A percentile compares a stretch with the other conserved stretches of the same genome.
These are phyloP conservation scores for Pristionchus fissidentatus DNA, from an alignment of 2,888 invertebrate genomes.

Conservation along the genomic window DNA sequence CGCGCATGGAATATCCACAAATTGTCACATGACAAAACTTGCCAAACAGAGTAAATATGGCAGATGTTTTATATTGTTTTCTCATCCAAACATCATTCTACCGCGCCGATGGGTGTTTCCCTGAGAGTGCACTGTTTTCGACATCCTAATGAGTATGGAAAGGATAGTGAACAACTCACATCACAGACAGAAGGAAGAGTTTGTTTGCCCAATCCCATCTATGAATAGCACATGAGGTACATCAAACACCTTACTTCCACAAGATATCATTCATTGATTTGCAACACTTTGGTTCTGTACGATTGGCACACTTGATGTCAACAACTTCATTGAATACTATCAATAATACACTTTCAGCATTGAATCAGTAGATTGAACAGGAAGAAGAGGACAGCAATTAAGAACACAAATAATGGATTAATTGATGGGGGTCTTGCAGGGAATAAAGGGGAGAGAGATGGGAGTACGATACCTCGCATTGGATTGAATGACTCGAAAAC, in stretches of 20 bases:
- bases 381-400: neutral
- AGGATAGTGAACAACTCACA: neutral
- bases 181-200: neutral
- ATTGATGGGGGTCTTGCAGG: neutral
- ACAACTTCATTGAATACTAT: neutral
- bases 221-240: neutral
- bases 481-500: conserved; percentile 40
- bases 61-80: too few relatives aligned
- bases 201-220: conserved; percentile 26
- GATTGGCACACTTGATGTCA: neutral
- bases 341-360: conserved; percentile 13
- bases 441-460: conserved; percentile 10
- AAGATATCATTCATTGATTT: neutral
- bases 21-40: too few relatives aligned
- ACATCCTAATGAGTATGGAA: too few relatives aligned
- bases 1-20: too few relatives aligned
- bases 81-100: too few relatives aligned
- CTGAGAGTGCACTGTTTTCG: too few relatives aligned
- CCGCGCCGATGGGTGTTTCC: too few relatives aligned
- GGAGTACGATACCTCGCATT: conserved; percentile 26
- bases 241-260: neutral
- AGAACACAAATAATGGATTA: neutral
- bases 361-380: conserved; percentile 31
- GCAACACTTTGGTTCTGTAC: neutral
- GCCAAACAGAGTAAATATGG: too few relatives aligned